phyloP scores from a whole-genome alignment of 2,797 vertebrate species.

The Limnodromus scolopaceus region DNA sequence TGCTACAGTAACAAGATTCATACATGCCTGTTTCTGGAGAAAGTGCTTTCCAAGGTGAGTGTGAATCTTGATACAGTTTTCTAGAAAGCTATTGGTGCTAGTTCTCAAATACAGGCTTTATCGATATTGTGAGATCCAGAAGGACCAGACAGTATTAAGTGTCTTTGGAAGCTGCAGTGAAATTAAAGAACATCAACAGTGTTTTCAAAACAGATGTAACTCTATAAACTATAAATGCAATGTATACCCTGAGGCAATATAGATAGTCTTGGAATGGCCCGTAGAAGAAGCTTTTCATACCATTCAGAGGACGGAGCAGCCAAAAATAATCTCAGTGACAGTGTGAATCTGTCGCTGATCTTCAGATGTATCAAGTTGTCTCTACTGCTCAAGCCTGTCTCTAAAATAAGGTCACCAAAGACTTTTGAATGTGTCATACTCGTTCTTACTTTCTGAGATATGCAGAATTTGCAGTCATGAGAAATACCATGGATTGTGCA shows the following conservation, averaged over 20 bases:
- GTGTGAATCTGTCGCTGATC: conserved; percentile 6
- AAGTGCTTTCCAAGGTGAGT: neutral
- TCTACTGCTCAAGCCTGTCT: neutral
- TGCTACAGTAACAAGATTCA: neutral
- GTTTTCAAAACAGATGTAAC: conserved; percentile 21
- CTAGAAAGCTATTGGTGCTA: neutral
- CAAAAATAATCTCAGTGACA: conserved; percentile 36
- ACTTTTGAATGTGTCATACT: neutral
- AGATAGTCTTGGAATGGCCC: neutral
- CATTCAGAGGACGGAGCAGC: neutral
- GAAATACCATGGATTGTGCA: neutral
- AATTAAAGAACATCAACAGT: neutral
- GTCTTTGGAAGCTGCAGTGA: neutral
- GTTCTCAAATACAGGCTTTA: neutral
- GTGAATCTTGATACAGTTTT: neutral
- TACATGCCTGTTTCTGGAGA: neutral
- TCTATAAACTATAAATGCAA: neutral
- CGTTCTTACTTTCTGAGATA: neutral
- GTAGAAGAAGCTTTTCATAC: neutral
- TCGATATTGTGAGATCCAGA: neutral
- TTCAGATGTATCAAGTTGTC: neutral
- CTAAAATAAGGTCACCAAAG: neutral
- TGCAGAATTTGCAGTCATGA: neutral
- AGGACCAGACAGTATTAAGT: neutral
- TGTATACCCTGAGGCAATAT: neutral